Conservation (phyloP, 2,113 vertebrate genomes). For the Pteronura brasiliensis region DNA sequence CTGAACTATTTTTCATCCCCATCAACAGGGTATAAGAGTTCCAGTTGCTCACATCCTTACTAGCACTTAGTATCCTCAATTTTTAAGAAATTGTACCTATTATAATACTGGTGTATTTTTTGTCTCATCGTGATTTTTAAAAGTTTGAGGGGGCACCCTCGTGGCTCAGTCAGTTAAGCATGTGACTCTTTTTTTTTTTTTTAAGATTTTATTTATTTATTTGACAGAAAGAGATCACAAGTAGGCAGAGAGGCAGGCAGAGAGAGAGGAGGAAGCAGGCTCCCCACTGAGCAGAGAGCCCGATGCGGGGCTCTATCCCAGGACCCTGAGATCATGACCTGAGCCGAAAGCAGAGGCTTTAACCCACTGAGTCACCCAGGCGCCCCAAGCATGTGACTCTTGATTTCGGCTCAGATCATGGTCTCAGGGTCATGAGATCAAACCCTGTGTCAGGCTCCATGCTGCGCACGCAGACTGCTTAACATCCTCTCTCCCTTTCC, state of each 20-base stretch:
- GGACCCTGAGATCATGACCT: too few species aligned
- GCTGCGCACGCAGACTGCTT: background rate
- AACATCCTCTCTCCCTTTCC: background rate
- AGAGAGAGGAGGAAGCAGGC: too few species aligned
- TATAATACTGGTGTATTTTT: background rate
- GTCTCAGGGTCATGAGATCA: background rate
- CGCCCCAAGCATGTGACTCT: background rate
- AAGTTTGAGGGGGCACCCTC: background rate
- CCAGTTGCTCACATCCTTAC: background rate
- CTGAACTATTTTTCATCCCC: background rate
- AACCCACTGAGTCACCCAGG: too few species aligned
- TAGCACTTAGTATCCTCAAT: background rate
- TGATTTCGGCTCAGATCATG: background rate
- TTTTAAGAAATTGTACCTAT: background rate
- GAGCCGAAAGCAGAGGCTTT: too few species aligned
- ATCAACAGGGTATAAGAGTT: background rate
- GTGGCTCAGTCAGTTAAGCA: background rate
- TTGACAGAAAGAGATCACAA: too few species aligned
- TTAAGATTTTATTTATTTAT: too few species aligned
- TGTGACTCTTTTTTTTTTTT: too few species aligned
- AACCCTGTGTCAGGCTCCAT: background rate
- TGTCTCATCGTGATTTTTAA: background rate
- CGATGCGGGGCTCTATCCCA: too few species aligned
- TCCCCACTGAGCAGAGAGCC: too few species aligned
- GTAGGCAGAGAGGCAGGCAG: too few species aligned